Base-by-base conservation (phyloP, 2,113 vertebrate genomes). In the Vulpes vulpes region DNA sequence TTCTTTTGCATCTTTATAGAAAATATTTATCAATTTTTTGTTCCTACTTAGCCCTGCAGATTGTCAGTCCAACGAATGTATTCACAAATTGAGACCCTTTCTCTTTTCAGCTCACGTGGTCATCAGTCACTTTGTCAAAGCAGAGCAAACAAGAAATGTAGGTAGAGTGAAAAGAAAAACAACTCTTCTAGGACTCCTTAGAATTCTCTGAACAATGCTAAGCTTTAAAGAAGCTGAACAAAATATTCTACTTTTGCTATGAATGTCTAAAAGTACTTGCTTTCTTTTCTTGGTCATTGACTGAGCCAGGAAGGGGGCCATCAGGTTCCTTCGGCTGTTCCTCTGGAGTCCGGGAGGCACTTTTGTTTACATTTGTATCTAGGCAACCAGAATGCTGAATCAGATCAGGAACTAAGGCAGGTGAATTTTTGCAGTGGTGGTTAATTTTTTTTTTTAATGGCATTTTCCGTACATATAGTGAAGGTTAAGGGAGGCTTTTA, bases 361-460 rank as follows among this genome's bases (percentile, higher is more conserved):
- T 97, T 98, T 93, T 98, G 98, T 99, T 98, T 98, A 97, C 91
- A 96, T 79, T 15, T 1, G 98, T 99, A 97, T 98, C 99, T 98
- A 98, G 98, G 98, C 98, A 98, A 99, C 98, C 96, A 95, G 5
- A 51, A 98, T 94, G 96, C 94, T 87, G 95, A 89, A 51, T 98
- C 91, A 32, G 20, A 97, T 78, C 69, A 96, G 93, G 96, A 98
- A 92, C 69, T n/a, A 20, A 23, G 19, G 73, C 89, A 93, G 60
- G 43, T 76, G 35, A 59, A 92, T n/a, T 84, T 89, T 69, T 94
- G 57, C 69, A 51, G 17, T 64, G 73, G 20, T 25, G 69, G 3
- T 10, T 55, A 64, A 15, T 19, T 35, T 57, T 11, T 11, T 14
- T 17, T 57, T 11, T 32, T 91, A 67, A 94, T 12, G n/a, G 38